Evolutionary conservation across 2,113 vertebrate species (phyloP), one percentile per base, ranked within the genome.

Genomic region (Campylorhamphus procurvoides): DNA sequence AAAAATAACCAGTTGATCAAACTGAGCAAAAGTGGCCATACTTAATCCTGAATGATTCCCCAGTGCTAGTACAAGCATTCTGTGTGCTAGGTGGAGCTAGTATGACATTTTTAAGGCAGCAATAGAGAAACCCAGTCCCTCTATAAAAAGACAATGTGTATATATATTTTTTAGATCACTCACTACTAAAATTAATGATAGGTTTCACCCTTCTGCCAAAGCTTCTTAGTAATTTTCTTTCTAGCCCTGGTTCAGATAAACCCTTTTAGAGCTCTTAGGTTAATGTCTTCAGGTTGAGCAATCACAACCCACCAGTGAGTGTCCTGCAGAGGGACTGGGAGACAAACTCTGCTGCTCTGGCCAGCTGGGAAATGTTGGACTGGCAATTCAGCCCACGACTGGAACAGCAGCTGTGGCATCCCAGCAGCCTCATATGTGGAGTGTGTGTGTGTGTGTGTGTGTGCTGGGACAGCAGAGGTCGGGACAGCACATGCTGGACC

Each of bases 1-100:
- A 83, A 92, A 81, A 87, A 76, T 49, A 73, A 50, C 31, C 18
- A 14, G 52, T 79, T 90, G 84, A 88, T 91, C 81, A 83, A 82
- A 85, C 9, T 0, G 11, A 87, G 44, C 68, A 47, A 12, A 94
- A 91, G 60, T 58, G 74, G 50, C 68, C 60, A 31, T 67, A 17
- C 68, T 87, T 80, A 74, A 78, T 85, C 46, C 80, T 80, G 74
- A 77, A 12, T n/a, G 83, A 77, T 82, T 94, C 75, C 73, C 71
- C 37, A 56, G 55, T 56, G 35, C 89, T 42, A 19, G 35, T 17
- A 39, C 53, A 77, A 92, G 53, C 90, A 49, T 62, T 93, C 81
- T 5, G 1, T 76, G 79, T 89, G 96, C 96, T 96, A 95, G 96
- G 94, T 93, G 95, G 96, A 96, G 97, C 95, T 96, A 95, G 95